Percentiles rank a stretch among this genome's conserved stretches.
These are phyloP conservation scores for Apis florea DNA, from an alignment of 1,140 invertebrate species.

Conservation along the genomic window DNA sequence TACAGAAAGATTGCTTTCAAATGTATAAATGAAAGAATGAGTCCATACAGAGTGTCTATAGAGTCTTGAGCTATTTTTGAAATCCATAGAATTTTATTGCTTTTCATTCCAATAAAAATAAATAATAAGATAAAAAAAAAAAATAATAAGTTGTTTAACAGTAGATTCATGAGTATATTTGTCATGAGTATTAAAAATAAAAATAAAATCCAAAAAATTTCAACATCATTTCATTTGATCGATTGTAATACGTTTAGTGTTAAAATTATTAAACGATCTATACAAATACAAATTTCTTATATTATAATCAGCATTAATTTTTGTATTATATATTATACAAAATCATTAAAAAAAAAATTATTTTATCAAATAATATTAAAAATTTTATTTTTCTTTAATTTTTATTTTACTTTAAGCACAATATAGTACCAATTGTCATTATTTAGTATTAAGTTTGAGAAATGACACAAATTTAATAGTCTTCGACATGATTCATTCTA, in stretches of 20 bases:
- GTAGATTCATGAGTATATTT: conserved; percentile 5
- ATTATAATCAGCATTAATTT: too few relatives aligned
- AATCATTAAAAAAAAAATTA: background rate
- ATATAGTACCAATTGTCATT: too few relatives aligned
- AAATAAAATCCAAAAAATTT: too few relatives aligned
- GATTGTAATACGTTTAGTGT: background rate
- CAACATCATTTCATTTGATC: too few relatives aligned
- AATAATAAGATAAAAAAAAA: background rate
- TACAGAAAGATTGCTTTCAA: background rate
- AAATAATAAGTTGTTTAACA: background rate
- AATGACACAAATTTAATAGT: background rate
- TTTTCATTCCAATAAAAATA: background rate
- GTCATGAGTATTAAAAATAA: background rate
- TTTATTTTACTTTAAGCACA: background rate
- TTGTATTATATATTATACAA: background rate
- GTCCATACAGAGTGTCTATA: conserved; percentile 6
- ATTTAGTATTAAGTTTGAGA: too few relatives aligned
- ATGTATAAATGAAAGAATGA: background rate
- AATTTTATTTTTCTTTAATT: background rate
- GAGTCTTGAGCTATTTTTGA: background rate
- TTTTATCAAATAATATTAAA: too few relatives aligned
- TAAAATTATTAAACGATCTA: background rate
- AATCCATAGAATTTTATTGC: background rate
- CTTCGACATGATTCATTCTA: background rate
- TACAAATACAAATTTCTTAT: background rate